Evolutionary conservation across 2,888 invertebrate genomes (phyloP), one percentile per base, ranked within the genome.

Genomic region (Cerceris ruficornis): DNA sequence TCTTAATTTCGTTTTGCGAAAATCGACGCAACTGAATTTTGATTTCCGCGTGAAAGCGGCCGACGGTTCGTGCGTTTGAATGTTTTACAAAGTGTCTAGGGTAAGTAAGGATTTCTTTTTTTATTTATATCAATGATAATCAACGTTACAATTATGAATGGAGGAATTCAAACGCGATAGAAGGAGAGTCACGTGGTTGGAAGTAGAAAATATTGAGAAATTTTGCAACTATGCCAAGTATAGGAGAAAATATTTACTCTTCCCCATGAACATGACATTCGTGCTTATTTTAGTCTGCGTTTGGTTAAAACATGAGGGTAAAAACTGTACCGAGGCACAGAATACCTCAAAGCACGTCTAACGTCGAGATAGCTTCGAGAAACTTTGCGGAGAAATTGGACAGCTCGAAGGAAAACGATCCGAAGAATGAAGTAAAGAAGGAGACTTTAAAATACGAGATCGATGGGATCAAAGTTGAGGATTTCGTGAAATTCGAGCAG

Each of bases 301-400:
- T 17, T 62, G 55, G 73, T 59, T 64, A 50, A 82, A 85, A 80
- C 65, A 91, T 91, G 91, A 88, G 91, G 68, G 82, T 90, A 60
- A 91, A 91, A 81, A 87, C 86, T 42, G 69, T 85, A 14, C 91
- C 91, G 9, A 87, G 87, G 39, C 90, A 89, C 41, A 83, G 70
- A 75, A 69, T 73, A 54, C 14, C 66, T 11, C 77, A 58, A 15
- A 58, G 14, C 6, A 62, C 13, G 9, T 55, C 41, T 13, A 62
- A 46, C 9, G 52, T 65, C 46, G 50, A 71, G 13, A 6, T 69
- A 2, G 74, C 55, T n/a, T 62, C 50, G 7, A 64, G 55, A 41
- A 61, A 17, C 0, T 4, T n/a, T n/a, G 5, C 17, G 0, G 61
- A 6, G 13, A 62, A 54, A 17, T 49, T 52, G 11, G 58, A 58